Base-by-base conservation (phyloP, 2,113 vertebrate genomes). In the Anser cygnoides region DNA sequence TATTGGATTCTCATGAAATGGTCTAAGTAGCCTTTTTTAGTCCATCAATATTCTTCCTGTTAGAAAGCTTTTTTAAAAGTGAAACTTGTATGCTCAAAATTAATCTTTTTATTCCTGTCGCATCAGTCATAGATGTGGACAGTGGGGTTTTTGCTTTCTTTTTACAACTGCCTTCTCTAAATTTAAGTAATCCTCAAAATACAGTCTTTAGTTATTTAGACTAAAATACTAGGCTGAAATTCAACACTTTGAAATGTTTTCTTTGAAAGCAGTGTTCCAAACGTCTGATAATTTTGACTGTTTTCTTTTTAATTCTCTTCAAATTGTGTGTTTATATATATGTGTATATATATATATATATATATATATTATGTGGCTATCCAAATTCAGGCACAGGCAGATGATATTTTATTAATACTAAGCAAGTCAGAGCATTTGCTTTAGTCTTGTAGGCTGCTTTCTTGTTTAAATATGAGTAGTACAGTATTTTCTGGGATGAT, bases 101-200 rank as follows among this genome's bases (percentile, higher is more conserved):
- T 4, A 44, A 55, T 79, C 10, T 0, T 80, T 80, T 50, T 80
- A 2, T 57, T 72, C 33, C 37, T 74, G 15, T 52, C 20, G 33
- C 15, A 41, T 13, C 10, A 52, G 11, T n/a, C 35, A 84, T 33
- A 41, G 50, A 26, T 4, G 3, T 20, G 0, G 1, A n/a, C 5
- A 49, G 1, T 10, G 5, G 1, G 4, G 1, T 61, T 92, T 76
- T 73, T 63, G 5, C 5, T 54, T 46, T 70, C 11, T 46, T 8
- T 52, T 78, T 66, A 6, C 43, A 72, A 44, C 7, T 43, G 7
- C 2, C 1, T 62, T 49, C 21, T 76, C 33, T 41, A 21, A 62
- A 72, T 72, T 58, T 58, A 76, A 66, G 5, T 31, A 84, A 10
- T 58, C 15, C 8, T 35, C 8, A n/a, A 52, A 88, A 19, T 2